A percentile compares a stretch with the other conserved stretches of the same genome.
Conservation (phyloP, 2,113 vertebrate species). For the Oceanodroma tethys region DNA sequence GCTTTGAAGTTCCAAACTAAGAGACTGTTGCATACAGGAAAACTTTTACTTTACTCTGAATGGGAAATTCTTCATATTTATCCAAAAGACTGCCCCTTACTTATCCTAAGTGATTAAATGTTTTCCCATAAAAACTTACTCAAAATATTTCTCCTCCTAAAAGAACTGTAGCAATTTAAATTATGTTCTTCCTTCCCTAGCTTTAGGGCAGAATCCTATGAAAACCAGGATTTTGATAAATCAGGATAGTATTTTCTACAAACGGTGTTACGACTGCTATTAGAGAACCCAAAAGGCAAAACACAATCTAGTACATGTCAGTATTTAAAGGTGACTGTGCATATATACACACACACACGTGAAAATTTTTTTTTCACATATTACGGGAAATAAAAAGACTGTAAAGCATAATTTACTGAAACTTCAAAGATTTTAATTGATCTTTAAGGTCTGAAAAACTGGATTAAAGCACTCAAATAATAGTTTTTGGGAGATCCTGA, state of each 20-base stretch:
- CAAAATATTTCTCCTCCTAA: not conserved
- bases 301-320: not conserved
- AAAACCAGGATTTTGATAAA: not conserved
- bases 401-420: not conserved
- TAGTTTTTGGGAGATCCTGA: not conserved
- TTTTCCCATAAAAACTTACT: not conserved
- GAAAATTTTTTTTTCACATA: rapidly evolving
- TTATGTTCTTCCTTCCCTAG: not conserved
- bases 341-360: not conserved
- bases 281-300: not conserved
- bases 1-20: not conserved
- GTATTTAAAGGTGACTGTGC: not conserved
- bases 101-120: not conserved
- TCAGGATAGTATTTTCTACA: not conserved
- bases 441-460: not conserved
- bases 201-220: not conserved
- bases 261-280: not conserved
- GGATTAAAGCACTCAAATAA: not conserved
- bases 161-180: not conserved
- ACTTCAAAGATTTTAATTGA: not conserved
- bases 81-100: not conserved
- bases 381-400: not conserved
- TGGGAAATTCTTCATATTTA: not conserved
- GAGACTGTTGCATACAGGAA: not conserved
- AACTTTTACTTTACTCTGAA: not conserved